Evolutionary conservation across 2,113 vertebrate genomes (phyloP).

Genomic region (Sitta europaea): DNA sequence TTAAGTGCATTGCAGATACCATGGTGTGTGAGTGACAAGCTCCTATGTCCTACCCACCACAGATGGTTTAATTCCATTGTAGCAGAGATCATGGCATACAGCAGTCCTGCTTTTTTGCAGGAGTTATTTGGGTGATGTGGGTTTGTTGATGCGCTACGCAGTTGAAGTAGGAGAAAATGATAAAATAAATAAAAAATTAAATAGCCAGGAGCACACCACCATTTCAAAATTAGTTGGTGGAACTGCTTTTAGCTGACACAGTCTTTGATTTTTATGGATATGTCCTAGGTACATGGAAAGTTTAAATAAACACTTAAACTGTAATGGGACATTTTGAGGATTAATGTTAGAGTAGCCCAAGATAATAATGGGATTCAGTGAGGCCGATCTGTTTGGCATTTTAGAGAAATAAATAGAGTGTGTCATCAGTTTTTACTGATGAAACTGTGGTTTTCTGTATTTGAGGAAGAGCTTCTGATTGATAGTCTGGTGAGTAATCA

Average conservation of each 20-base stretch:
- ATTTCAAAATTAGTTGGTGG: neutral
- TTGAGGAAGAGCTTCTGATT: neutral
- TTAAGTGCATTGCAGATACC: neutral
- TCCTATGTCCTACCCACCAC: neutral
- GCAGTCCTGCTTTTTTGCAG: neutral
- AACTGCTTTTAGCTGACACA: neutral
- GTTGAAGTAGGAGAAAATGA: neutral
- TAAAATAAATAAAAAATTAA: neutral
- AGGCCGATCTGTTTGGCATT: neutral
- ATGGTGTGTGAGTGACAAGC: neutral
- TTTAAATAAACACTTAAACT: neutral
- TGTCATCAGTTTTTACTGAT: neutral
- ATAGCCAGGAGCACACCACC: neutral
- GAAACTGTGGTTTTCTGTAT: neutral
- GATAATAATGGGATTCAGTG: neutral
- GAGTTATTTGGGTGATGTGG: neutral
- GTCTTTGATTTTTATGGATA: neutral
- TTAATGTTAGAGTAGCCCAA: neutral
- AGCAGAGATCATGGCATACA: neutral
- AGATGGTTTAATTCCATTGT: neutral
- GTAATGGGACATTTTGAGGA: neutral
- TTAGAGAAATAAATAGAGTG: neutral
- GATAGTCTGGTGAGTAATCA: neutral
- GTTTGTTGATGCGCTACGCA: neutral
- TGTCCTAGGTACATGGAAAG: neutral